A percentile compares a stretch with the other conserved stretches of the same genome.
phyloP scores from a whole-genome alignment of 2,113 vertebrate species.

The Otis tarda region DNA sequence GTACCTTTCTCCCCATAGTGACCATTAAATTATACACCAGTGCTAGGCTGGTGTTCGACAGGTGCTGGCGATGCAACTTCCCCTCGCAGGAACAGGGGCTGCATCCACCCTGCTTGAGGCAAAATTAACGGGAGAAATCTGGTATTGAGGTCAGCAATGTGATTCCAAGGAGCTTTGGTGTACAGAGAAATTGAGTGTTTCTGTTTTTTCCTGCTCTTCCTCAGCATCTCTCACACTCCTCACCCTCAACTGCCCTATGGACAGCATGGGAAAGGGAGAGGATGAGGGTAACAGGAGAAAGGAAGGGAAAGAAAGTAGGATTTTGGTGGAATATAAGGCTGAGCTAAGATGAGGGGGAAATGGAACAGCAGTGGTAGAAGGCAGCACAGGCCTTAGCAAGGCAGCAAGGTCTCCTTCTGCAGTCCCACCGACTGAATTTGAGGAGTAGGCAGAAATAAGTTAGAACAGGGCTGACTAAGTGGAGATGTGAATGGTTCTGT shows the following conservation, averaged over 20 bases:
- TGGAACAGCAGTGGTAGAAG: background rate
- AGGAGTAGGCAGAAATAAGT: background rate
- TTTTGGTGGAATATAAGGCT: background rate
- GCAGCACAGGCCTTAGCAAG: fast-evolving
- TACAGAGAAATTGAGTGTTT: fast-evolving
- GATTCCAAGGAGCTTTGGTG: background rate
- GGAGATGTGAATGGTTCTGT: background rate
- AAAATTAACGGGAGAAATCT: background rate
- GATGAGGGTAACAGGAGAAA: background rate
- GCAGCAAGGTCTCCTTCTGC: background rate
- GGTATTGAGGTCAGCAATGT: background rate
- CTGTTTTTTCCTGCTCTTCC: background rate
- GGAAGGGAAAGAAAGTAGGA: background rate
- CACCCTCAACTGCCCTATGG: background rate
- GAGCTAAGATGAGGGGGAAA: background rate
- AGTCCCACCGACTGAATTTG: background rate
- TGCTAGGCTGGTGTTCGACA: background rate
- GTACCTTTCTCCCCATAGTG: conserved; percentile 36
- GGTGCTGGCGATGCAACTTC: conserved; percentile 43
- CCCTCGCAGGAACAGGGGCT: background rate
- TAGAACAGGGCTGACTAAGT: background rate
- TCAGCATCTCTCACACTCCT: background rate
- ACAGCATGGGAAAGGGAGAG: background rate
- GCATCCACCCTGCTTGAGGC: background rate
- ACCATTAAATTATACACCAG: conserved; percentile 54